Percentiles rank a stretch among this genome's conserved stretches.
phyloP scores from a whole-genome alignment of 2,888 invertebrate species.

The Phyllotreta striolata region DNA sequence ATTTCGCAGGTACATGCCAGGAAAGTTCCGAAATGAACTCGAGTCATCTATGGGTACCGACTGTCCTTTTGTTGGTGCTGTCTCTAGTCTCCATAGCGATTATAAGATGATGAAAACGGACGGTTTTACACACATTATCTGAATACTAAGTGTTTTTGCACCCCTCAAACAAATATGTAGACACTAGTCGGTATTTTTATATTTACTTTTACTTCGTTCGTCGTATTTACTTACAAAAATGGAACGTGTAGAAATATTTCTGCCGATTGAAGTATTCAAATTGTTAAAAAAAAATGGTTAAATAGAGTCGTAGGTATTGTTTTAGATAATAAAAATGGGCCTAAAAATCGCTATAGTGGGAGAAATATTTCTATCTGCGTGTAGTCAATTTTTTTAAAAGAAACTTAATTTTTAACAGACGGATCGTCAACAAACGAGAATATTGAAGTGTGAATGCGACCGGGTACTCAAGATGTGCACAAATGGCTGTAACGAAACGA shows the following conservation, averaged over 20 bases:
- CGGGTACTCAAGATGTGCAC: too few relatives aligned
- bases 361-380: slow-evolving; percentile 35
- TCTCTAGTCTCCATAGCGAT: slow-evolving; percentile 46
- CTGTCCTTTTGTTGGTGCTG: slow-evolving; percentile 47
- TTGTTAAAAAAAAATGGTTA: slow-evolving; percentile 21
- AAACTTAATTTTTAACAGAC: slow-evolving; percentile 1
- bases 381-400: slow-evolving; percentile 27
- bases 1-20: slow-evolving; percentile 52
- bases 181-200: slow-evolving; percentile 37
- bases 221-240: background rate
- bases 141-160: slow-evolving; percentile 50
- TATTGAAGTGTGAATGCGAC: too few relatives aligned
- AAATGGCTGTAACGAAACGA: too few relatives aligned
- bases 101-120: slow-evolving; percentile 55
- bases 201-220: slow-evolving; percentile 27
- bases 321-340: slow-evolving; percentile 38
- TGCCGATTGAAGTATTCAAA: slow-evolving; percentile 15
- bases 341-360: slow-evolving; percentile 30
- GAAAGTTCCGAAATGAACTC: slow-evolving; percentile 47
- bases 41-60: slow-evolving; percentile 48
- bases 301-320: slow-evolving; percentile 36
- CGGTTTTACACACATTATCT: slow-evolving; percentile 49
- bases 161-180: slow-evolving; percentile 37
- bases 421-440: background rate
- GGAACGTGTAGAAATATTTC: slow-evolving; percentile 24